These are phyloP conservation scores for Noctua fimbriata DNA, from an alignment of 2,888 invertebrate species.

Conservation along the genomic window DNA sequence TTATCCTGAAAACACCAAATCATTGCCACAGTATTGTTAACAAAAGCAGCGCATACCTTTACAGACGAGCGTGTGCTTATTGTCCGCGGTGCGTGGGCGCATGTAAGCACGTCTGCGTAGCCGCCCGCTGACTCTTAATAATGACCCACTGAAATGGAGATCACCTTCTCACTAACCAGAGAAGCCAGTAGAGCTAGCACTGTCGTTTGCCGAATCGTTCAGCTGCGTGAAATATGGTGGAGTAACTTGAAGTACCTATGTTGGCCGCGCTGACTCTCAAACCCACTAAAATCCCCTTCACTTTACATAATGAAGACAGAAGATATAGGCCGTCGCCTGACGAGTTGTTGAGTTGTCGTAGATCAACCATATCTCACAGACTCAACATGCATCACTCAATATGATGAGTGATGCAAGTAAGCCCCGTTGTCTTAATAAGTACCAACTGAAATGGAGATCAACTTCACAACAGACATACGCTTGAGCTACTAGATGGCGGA, in stretches of 20 bases:
- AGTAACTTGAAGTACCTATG: not conserved
- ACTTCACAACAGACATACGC: not conserved
- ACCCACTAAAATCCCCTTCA: constrained; percentile 34
- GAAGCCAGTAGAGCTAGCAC: constrained; percentile 5
- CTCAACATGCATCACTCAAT: not conserved
- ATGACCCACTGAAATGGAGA: constrained; percentile 52
- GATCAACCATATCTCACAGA: not conserved
- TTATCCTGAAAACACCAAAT: not conserved
- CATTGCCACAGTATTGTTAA: constrained; percentile 24
- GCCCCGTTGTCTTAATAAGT: not conserved
- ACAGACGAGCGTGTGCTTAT: constrained; percentile 43
- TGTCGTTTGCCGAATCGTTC: no score
- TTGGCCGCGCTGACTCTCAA: constrained; percentile 40
- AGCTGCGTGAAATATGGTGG: not conserved
- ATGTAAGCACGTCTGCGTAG: constrained; percentile 42
- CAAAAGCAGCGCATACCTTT: constrained; percentile 48
- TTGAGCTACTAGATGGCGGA: not conserved
- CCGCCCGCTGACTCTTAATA: constrained; percentile 48
- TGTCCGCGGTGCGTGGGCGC: constrained; percentile 61
- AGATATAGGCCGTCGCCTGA: not conserved
- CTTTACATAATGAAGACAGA: not conserved
- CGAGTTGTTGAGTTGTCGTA: not conserved
- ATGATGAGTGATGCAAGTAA: not conserved
- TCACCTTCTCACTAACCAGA: constrained; percentile 18
- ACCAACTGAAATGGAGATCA: not conserved